Conservation (phyloP, 2,113 vertebrate genomes). For the Dromiciops gliroides region DNA sequence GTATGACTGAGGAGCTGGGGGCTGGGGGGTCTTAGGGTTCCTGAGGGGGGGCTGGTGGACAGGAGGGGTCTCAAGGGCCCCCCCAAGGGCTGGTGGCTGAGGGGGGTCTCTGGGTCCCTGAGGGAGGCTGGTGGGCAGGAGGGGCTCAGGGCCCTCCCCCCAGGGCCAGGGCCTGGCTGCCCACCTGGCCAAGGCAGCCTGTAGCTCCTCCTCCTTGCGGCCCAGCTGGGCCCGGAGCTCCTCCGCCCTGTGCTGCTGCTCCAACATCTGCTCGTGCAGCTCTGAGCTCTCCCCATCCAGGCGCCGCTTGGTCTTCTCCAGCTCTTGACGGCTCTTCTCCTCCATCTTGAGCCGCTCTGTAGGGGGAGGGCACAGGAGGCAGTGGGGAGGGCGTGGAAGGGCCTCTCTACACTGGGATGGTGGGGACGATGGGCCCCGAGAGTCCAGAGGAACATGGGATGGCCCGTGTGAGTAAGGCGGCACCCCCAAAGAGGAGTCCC, state of each 20-base stretch:
- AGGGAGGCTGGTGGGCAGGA: no score
- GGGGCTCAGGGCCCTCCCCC: no score
- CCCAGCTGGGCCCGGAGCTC: slow-evolving; percentile 88
- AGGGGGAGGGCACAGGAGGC: not conserved
- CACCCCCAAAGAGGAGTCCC: not conserved
- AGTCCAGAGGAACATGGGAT: no score
- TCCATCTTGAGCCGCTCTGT: slow-evolving; percentile 94
- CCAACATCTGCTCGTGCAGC: slow-evolving; percentile 91
- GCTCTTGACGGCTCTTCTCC: slow-evolving; percentile 92
- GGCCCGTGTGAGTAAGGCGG: no score
- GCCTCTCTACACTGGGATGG: not conserved
- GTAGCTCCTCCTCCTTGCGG: slow-evolving; percentile 93
- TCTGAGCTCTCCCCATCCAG: slow-evolving; percentile 91
- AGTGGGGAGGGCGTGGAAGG: not conserved
- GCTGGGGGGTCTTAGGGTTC: no score
- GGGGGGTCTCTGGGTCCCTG: no score
- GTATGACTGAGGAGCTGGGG: no score
- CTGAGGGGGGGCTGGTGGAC: no score
- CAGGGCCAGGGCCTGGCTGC: slow-evolving; percentile 64
- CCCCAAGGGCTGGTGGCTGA: no score
- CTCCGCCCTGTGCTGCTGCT: slow-evolving; percentile 86
- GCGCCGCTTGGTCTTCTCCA: slow-evolving; percentile 92
- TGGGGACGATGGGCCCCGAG: no score
- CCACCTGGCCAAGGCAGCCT: slow-evolving; percentile 87
- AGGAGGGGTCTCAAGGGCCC: not conserved